Base-by-base conservation (phyloP, 37 sponge, comb jelly and placozoan genomes). In the Aplysina aerophoba region DNA sequence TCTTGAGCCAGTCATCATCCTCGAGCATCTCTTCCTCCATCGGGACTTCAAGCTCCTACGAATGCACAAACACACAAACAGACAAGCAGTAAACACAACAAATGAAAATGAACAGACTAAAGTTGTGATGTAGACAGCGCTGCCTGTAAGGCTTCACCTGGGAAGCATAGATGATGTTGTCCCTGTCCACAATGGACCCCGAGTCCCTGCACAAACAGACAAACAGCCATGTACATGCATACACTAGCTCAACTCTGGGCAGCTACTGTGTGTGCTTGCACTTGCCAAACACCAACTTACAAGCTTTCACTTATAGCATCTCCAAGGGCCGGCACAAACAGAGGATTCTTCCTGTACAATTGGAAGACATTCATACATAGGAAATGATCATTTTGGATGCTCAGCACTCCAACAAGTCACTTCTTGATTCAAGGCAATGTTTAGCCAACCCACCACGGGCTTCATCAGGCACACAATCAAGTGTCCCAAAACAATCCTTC, bases 261-360 rank as follows among this genome's bases (percentile, higher is more conserved):
- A 44, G 8, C 50, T 8, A 44, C 50, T 44, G 50, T 44, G 50
- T 44, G 50, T 44, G n/a, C n/a, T n/a, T n/a, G n/a, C n/a, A n/a
- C n/a, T n/a, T n/a, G 27, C 66, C 12, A 24, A 73, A 19, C 22
- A 5, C 21, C 37, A 21, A 75, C 78, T 75, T 75, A 75, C 78
- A 75, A 31, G 25, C 78, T 75, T 36, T 75, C 78, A 54, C 78
- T 75, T 0, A 44, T 4, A 22, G 78, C 78, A 40, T 75, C 78
- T 14, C 78, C 78, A 75, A 75, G 78, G 2, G 78, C 78, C 39
- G 78, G 78, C 17, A 75, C 78, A 75, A 75, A 75, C 78, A 75
- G 25, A 40, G 78, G 78, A 21, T 75, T 75, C 78, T 75, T 75
- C 78, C 78, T 75, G 78, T 39, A 44, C 17, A 21, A 25, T 36